Evolutionary conservation across 2,113 vertebrate species (phyloP).

Genomic region (Patagioenas fasciata): DNA sequence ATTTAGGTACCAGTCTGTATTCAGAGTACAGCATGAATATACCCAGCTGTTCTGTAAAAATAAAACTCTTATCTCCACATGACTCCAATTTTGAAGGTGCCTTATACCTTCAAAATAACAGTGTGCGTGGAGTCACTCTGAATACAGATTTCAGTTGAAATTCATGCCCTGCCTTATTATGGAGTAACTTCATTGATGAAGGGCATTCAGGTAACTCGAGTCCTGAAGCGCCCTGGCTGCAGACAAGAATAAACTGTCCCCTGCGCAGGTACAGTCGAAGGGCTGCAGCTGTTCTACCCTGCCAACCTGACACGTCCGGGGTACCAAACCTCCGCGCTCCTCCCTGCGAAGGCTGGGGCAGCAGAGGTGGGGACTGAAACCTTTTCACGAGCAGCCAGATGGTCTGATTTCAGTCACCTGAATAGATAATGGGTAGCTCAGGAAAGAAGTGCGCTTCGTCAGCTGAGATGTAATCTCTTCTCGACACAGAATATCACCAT

Average conservation of each 20-base stretch:
- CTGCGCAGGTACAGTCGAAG: not conserved
- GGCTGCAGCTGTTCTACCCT: not conserved
- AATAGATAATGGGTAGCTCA: not conserved
- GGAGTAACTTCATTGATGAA: not conserved
- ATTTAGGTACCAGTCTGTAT: not conserved
- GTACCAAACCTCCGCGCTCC: not conserved
- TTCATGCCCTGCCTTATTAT: not conserved
- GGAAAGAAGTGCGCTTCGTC: not conserved
- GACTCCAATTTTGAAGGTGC: not conserved
- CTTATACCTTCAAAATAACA: not conserved
- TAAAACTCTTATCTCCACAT: not conserved
- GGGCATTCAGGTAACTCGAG: not conserved
- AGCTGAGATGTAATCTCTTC: not conserved
- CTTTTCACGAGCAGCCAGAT: slow-evolving; percentile 34
- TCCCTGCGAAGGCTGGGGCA: not conserved
- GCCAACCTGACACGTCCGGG: not conserved
- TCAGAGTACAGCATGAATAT: not conserved
- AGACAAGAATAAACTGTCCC: not conserved
- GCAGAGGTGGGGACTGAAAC: slow-evolving; percentile 15
- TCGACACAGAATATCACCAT: not conserved
- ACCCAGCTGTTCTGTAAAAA: not conserved
- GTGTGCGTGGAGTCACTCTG: not conserved
- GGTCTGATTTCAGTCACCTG: slow-evolving; percentile 29
- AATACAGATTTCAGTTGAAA: not conserved
- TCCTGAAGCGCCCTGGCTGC: not conserved